A percentile compares a stretch with the other conserved stretches of the same genome.
Conservation (phyloP, 2,888 invertebrate species). For the Macroteleia sp. region DNA sequence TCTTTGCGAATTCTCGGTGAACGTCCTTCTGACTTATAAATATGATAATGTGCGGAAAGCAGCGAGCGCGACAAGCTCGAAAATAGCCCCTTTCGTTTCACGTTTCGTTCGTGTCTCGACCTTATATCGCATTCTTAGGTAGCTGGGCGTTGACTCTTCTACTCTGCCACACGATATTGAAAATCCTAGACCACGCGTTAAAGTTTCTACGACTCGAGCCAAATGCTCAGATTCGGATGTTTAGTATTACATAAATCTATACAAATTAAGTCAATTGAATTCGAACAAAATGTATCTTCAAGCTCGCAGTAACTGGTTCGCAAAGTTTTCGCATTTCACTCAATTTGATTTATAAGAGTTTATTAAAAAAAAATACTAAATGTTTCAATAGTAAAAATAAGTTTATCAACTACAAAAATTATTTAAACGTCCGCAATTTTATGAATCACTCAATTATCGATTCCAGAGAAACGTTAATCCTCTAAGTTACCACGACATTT, state of each 20-base stretch:
- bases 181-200: slow-evolving; percentile 79
- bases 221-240: slow-evolving; percentile 36
- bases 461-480: too few species aligned
- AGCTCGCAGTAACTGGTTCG: background rate
- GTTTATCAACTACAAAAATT: too few species aligned
- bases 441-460: too few species aligned
- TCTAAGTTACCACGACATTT: too few species aligned
- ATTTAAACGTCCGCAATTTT: too few species aligned
- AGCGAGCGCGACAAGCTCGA: slow-evolving; percentile 77
- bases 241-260: slow-evolving; percentile 46
- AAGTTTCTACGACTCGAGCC: slow-evolving; percentile 64
- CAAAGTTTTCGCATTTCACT: slow-evolving; percentile 23
- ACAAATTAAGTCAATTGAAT: slow-evolving; percentile 53
- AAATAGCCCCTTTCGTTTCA: slow-evolving; percentile 74
- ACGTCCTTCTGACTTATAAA: slow-evolving; percentile 79
- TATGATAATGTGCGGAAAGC: slow-evolving; percentile 81
- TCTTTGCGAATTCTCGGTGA: slow-evolving; percentile 58
- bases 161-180: slow-evolving; percentile 75
- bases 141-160: slow-evolving; percentile 69
- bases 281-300: background rate
- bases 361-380: too few species aligned
- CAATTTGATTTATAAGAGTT: slow-evolving; percentile 14
- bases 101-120: slow-evolving; percentile 65
- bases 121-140: slow-evolving; percentile 74
- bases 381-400: too few species aligned